A percentile compares a stretch with the other conserved stretches of the same genome.
These are phyloP conservation scores for Micropterix aruncella DNA, from an alignment of 2,888 invertebrate genomes.

Conservation along the genomic window DNA sequence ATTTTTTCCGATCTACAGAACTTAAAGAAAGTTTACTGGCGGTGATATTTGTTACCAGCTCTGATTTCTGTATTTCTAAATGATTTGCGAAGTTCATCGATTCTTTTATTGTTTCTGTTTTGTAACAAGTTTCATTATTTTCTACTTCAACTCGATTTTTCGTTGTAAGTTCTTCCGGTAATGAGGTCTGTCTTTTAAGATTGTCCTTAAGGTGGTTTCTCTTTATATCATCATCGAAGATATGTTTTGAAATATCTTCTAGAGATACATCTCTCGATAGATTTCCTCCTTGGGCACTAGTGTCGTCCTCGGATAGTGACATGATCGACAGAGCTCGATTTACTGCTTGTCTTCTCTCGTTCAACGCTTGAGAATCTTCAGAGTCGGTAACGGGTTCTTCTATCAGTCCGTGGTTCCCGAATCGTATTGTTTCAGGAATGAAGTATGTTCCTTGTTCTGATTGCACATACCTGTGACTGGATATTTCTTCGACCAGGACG, in stretches of 20 bases:
- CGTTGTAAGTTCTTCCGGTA: slow-evolving; percentile 21
- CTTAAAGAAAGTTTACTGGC: not conserved
- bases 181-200: slow-evolving; percentile 29
- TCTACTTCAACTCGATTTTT: not conserved
- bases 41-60: not conserved
- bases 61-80: not conserved
- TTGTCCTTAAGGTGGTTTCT: slow-evolving; percentile 38
- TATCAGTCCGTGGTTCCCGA: slow-evolving; percentile 33
- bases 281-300: slow-evolving; percentile 37
- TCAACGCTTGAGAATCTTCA: slow-evolving; percentile 31
- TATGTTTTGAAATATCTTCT: slow-evolving; percentile 39
- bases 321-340: slow-evolving; percentile 50
- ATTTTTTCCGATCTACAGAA: slow-evolving; percentile 24
- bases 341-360: slow-evolving; percentile 20
- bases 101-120: not conserved
- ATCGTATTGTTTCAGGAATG: slow-evolving; percentile 29
- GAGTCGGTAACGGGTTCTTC: slow-evolving; percentile 38
- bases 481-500: slow-evolving; percentile 44
- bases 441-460: slow-evolving; percentile 36
- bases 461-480: slow-evolving; percentile 41
- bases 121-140: no score
- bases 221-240: slow-evolving; percentile 34
- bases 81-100: not conserved
- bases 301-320: slow-evolving; percentile 50
- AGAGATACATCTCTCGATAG: slow-evolving; percentile 42